Evolutionary conservation across 1,140 invertebrate species (phyloP), one percentile per base, ranked within the genome.

Genomic region (Heliothis subflexa): DNA sequence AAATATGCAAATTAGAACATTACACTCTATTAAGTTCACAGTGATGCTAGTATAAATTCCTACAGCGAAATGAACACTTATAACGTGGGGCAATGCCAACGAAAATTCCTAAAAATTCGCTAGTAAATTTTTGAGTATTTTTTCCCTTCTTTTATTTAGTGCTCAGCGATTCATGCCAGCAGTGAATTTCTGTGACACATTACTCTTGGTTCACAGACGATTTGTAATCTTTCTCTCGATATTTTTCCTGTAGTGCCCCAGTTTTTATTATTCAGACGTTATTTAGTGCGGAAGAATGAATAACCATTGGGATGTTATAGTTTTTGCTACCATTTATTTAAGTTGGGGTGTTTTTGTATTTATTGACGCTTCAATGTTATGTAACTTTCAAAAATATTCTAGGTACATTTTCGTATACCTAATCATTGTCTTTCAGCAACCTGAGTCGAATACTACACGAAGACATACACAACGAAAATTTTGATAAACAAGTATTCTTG

Each of bases 1-100:
- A 18, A 75, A 75, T 78, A 78, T 78, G 64, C 75, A 78, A 78
- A 78, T 78, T 70, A 78, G 64, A 70, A 70, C 75, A 78, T 78
- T 78, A 78, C 75, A 78, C 75, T 70, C 75, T 70, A 78, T 78
- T 78, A 78, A 78, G 33, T 70, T 70, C 75, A 40, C 54, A 25
- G 64, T 47, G 33, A 77, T 66, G 50, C 40, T 64, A 40, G 18
- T 59, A 45, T 57, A 45, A 77, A 78, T 62, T 75, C 21, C 75
- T 28, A n/a, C 62, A 78, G 64, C 70, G 64, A 78, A 78, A 78
- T 70, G 40, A 70, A 78, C 75, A 70, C 45, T 78, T 78, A 78
- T 49, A 64, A 78, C 21, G 50, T 9, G 11, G 75, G 33, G 33
- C 54, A 25, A 77, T 77, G 54, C 75, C 75, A 57, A 68, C 52